These are phyloP conservation scores for Vulpes vulpes DNA, from an alignment of 2,113 vertebrate genomes.

Conservation along the genomic window DNA sequence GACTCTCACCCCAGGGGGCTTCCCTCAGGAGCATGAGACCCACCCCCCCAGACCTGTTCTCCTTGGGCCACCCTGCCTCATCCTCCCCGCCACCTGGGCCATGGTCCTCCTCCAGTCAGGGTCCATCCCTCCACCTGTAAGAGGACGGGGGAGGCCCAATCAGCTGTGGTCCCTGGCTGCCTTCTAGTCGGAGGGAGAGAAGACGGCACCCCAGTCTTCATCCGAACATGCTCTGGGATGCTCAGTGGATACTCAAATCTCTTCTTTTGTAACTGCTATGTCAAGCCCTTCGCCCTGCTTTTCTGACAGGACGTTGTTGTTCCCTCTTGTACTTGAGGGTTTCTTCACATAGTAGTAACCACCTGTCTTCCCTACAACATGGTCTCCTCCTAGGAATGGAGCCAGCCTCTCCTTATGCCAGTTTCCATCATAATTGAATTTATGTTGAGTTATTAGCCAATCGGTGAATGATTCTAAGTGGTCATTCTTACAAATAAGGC, in stretches of 20 bases:
- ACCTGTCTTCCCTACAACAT: rapidly evolving
- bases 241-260: no score
- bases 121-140: not conserved
- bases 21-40: not conserved
- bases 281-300: not conserved
- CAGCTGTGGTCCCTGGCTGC: not conserved
- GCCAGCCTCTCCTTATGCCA: not conserved
- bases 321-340: not conserved
- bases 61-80: rapidly evolving
- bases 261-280: not conserved
- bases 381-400: no score
- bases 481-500: not conserved
- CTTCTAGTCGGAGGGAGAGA: rapidly evolving
- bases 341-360: not conserved
- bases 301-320: not conserved
- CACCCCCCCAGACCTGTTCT: no score
- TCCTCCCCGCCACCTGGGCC: not conserved
- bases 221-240: not conserved
- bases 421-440: no score
- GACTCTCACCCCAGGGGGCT: not conserved
- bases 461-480: not conserved
- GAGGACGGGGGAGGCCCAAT: not conserved
- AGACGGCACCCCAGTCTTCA: no score
- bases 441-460: not conserved
- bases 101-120: not conserved